Conservation (phyloP, 2,113 vertebrate species). For the Eonycteris spelaea region DNA sequence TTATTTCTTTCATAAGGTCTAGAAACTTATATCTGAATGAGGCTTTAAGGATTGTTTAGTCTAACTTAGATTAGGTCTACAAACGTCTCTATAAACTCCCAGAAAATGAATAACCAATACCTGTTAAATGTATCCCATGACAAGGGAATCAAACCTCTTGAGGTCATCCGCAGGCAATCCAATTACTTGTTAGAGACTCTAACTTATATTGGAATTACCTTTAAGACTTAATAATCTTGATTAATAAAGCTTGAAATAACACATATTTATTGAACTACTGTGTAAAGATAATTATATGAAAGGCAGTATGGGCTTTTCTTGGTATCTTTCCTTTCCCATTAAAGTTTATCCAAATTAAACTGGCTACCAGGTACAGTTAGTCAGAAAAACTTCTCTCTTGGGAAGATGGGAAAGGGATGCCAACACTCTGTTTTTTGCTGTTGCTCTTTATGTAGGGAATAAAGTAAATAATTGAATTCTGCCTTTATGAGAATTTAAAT, state of each 20-base stretch:
- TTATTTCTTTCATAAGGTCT: not conserved
- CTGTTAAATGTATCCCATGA: not conserved
- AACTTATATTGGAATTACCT: not conserved
- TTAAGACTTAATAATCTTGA: slow-evolving; percentile 31
- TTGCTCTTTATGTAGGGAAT: not conserved
- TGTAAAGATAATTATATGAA: slow-evolving; percentile 19
- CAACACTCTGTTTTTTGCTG: not conserved
- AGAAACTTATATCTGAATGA: not conserved
- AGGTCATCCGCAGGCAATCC: not conserved
- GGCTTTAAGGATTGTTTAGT: not conserved
- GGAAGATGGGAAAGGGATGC: not conserved
- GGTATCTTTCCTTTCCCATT: not conserved
- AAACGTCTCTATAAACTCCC: not conserved
- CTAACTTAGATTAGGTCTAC: not conserved
- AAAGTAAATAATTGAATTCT: not conserved
- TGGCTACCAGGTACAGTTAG: not conserved
- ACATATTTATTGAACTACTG: slow-evolving; percentile 19
- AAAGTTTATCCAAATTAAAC: not conserved
- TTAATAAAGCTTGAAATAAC: slow-evolving; percentile 39
- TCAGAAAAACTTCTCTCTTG: not conserved
- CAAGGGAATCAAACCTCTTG: not conserved
- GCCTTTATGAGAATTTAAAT: not conserved
- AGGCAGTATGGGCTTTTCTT: not conserved
- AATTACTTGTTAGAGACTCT: not conserved
- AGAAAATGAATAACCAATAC: not conserved